Evolutionary conservation across 2,113 vertebrate genomes (phyloP).

Genomic region (Ctenodactylus gundi): DNA sequence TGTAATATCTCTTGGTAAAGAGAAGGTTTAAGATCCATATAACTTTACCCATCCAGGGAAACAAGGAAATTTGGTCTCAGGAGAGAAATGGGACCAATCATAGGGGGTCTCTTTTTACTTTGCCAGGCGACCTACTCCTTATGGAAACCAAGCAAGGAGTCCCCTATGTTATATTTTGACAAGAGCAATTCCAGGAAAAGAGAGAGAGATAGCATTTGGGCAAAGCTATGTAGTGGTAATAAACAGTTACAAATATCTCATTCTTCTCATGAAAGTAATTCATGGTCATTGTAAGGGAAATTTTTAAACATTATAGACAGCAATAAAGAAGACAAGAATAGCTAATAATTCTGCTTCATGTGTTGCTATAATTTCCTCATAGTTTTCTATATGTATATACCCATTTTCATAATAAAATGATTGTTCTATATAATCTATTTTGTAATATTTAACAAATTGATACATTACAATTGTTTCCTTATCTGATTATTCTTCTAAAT

Average conservation of each 20-base stretch:
- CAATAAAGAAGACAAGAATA: not conserved
- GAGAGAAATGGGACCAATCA: not conserved
- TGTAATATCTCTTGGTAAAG: not conserved
- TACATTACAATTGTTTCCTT: not conserved
- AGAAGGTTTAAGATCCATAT: not conserved
- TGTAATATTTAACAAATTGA: not conserved
- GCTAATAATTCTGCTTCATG: constrained; percentile 6
- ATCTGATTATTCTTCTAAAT: constrained; percentile 16
- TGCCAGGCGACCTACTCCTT: not conserved
- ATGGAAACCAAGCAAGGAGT: not conserved
- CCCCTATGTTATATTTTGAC: not conserved
- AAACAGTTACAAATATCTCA: not conserved
- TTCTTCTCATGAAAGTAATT: constrained; percentile 2
- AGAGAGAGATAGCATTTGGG: not conserved
- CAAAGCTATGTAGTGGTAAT: not conserved
- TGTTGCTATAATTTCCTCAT: constrained; percentile 2
- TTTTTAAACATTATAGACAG: not conserved
- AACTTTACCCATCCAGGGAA: not conserved
- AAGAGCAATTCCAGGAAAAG: constrained; percentile 1
- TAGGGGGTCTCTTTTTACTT: not conserved
- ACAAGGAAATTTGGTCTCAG: not conserved
- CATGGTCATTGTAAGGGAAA: not conserved
- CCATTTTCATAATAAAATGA: not conserved
- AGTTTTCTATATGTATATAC: not conserved
- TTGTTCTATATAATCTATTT: constrained; percentile 9